phyloP scores from a whole-genome alignment of 2,797 vertebrate species.

The Chaetophractus vellerosus region DNA sequence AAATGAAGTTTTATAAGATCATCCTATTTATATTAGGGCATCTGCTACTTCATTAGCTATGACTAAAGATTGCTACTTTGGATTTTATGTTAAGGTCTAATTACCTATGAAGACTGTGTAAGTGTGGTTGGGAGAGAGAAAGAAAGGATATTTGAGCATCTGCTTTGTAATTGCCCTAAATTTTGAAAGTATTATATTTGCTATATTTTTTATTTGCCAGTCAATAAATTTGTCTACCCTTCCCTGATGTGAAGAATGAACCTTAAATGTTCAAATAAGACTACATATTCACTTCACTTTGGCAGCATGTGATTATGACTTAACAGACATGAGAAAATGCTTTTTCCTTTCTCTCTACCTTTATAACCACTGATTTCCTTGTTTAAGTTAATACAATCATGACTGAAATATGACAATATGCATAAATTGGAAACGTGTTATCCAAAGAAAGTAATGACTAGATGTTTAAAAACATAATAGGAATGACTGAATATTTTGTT shows the following conservation, averaged over 20 bases:
- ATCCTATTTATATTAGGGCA: background rate
- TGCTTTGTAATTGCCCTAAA: constrained; percentile 44
- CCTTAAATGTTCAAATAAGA: background rate
- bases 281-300: background rate
- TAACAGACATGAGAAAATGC: background rate
- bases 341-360: background rate
- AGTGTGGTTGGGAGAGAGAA: background rate
- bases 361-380: background rate
- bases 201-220: background rate
- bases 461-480: background rate
- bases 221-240: constrained; percentile 16
- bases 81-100: constrained; percentile 56
- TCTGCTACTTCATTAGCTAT: background rate
- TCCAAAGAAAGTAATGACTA: background rate
- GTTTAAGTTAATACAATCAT: background rate
- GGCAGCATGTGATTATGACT: background rate
- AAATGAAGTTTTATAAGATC: background rate
- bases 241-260: constrained; percentile 8
- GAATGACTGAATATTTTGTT: background rate
- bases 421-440: background rate
- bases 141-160: constrained; percentile 30
- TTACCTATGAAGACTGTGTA: background rate
- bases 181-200: constrained; percentile 28
- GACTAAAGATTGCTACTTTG: constrained; percentile 6
- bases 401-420: background rate